Evolutionary conservation across 2,888 invertebrate genomes (phyloP).

Genomic region (Trypoxylon attenuatum): DNA sequence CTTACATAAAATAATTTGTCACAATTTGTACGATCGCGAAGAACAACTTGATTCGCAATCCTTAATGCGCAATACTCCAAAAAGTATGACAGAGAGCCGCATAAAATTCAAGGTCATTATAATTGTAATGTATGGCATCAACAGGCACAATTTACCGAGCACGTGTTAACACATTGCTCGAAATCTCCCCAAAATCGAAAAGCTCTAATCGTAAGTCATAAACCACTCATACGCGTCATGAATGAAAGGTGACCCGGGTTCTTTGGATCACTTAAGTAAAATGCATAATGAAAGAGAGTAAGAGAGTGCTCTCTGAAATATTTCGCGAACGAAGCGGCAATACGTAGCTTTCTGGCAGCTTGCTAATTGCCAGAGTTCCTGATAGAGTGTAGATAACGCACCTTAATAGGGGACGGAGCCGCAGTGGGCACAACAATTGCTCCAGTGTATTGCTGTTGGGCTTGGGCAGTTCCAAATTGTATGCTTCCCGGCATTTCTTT

Average conservation of each 20-base stretch:
- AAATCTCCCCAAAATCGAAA: neutral
- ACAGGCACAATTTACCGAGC: too few relatives aligned
- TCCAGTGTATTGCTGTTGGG: slow-evolving; percentile 72
- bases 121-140: too few relatives aligned
- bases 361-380: neutral
- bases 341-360: too few relatives aligned
- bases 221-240: neutral
- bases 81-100: too few relatives aligned
- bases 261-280: too few relatives aligned
- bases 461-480: slow-evolving; percentile 72
- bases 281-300: neutral
- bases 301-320: too few relatives aligned
- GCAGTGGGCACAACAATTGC: slow-evolving; percentile 72
- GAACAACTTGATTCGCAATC: too few relatives aligned
- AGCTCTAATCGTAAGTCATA: neutral
- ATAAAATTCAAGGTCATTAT: too few relatives aligned
- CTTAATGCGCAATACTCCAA: too few relatives aligned
- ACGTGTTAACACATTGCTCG: neutral
- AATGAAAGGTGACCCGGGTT: neutral
- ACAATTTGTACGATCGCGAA: too few relatives aligned
- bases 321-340: too few relatives aligned
- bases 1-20: too few relatives aligned
- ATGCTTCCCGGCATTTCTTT: slow-evolving; percentile 75
- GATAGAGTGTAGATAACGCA: slow-evolving; percentile 41
- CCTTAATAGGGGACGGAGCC: slow-evolving; percentile 71